A percentile compares a stretch with the other conserved stretches of the same genome.
These are phyloP conservation scores for Dicranocentrus wangi DNA, from an alignment of 2,888 invertebrate genomes.

Conservation along the genomic window DNA sequence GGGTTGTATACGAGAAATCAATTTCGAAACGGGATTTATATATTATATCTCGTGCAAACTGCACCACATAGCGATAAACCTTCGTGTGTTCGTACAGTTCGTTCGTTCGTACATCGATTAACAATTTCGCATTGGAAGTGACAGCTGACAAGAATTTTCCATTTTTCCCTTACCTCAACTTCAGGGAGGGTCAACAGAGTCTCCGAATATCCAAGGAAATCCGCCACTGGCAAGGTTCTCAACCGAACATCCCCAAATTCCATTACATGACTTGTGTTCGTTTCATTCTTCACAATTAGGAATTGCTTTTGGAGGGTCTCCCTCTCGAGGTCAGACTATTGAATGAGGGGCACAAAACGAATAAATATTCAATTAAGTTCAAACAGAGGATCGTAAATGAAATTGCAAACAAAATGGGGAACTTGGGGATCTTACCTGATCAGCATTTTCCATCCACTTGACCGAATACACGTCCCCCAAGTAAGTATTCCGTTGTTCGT, in stretches of 20 bases:
- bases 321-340: slow-evolving; percentile 75
- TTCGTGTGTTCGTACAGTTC: no score
- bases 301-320: slow-evolving; percentile 78
- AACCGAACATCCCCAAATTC: slow-evolving; percentile 77
- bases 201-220: slow-evolving; percentile 73
- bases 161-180: slow-evolving; percentile 58
- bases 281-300: slow-evolving; percentile 77
- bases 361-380: slow-evolving; percentile 32
- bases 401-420: slow-evolving; percentile 28
- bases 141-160: slow-evolving; percentile 5
- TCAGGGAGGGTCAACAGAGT: slow-evolving; percentile 52
- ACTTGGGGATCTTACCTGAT: slow-evolving; percentile 74
- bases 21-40: neutral
- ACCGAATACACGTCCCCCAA: slow-evolving; percentile 80
- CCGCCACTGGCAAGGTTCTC: slow-evolving; percentile 73
- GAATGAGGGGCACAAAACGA: neutral
- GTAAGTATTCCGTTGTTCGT: slow-evolving; percentile 76
- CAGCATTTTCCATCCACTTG: slow-evolving; percentile 80
- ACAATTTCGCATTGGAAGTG: slow-evolving; percentile 1
- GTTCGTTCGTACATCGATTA: no score
- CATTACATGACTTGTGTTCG: slow-evolving; percentile 79
- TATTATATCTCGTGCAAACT: neutral
- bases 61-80: no score
- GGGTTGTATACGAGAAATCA: slow-evolving; percentile 17
- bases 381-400: slow-evolving; percentile 32